Evolutionary conservation across 37 sponge, comb jelly and placozoan genomes (phyloP), one percentile per base, ranked within the genome.

Genomic region (Chondrilla cf. caribensis): DNA sequence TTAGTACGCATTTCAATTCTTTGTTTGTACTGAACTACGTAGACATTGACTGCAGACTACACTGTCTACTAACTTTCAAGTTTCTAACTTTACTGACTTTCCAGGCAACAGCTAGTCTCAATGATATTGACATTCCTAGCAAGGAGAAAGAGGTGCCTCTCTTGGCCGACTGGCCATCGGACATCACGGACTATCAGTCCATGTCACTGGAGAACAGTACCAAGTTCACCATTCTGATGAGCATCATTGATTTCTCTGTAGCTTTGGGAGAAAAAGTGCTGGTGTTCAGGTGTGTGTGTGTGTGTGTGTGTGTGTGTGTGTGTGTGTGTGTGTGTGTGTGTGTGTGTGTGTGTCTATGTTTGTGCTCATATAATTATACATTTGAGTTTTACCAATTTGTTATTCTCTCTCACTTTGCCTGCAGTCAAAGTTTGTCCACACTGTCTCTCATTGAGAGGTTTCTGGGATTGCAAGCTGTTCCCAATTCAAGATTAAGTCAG

Each of bases 371-470:
- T n/a, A n/a, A n/a, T n/a, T n/a, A n/a, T n/a, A n/a, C n/a, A n/a
- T n/a, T n/a, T n/a, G n/a, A n/a, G n/a, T n/a, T n/a, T n/a, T n/a
- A n/a, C n/a, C n/a, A n/a, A n/a, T n/a, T n/a, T n/a, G n/a, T n/a
- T n/a, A n/a, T n/a, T n/a, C n/a, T n/a, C n/a, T n/a, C n/a, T n/a
- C n/a, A n/a, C n/a, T 58, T 43, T 31, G 0, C 55, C 0, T 83
- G 55, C 75, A 97, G 99, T 82, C 99, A 98, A 59, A 93, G 90
- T 57, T 88, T 98, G n/a, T 35, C 85, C 0, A 92, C 96, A 4
- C 87, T 98, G 41, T 84, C 92, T 0, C 81, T 84, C 51, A 68
- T 98, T 44, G 99, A 98, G 79, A 87, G 80, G 58, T 77, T 94
- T 35, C 87, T 98, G 44, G 31, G 82, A 9, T 60, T 78, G 38